These are phyloP conservation scores for Damaliscus lunatus DNA, from an alignment of 2,113 vertebrate genomes.

Conservation along the genomic window DNA sequence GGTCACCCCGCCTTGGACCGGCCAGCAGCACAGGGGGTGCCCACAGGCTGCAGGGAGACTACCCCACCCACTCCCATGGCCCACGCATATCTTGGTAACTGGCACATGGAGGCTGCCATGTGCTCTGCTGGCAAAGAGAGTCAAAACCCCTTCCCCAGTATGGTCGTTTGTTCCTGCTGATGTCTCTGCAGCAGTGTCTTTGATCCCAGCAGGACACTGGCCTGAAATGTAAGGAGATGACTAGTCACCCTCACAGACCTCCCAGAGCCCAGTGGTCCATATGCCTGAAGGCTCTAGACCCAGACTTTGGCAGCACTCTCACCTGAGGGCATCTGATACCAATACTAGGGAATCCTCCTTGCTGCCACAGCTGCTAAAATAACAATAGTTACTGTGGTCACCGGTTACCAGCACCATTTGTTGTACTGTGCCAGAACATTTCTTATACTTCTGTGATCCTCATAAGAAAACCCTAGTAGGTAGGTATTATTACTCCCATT, in stretches of 20 bases:
- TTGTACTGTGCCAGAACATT: not conserved
- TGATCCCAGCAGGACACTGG: not conserved
- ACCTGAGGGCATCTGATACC: not conserved
- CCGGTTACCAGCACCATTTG: not conserved
- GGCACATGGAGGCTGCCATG: conserved; percentile 7
- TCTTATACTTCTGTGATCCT: not conserved
- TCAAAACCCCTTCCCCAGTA: not conserved
- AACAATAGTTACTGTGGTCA: not conserved
- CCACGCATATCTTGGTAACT: not conserved
- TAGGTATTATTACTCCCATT: not conserved
- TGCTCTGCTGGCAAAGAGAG: not conserved
- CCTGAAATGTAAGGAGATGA: not conserved
- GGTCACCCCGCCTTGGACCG: not conserved
- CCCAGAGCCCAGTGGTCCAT: not conserved
- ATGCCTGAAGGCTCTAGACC: not conserved
- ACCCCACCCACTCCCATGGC: not conserved
- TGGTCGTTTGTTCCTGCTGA: conserved; percentile 45
- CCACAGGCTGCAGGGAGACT: not conserved
- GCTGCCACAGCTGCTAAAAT: not conserved
- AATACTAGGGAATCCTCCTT: not conserved
- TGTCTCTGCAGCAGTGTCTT: not conserved
- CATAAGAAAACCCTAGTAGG: not conserved
- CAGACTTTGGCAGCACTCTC: not conserved
- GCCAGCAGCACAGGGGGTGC: not conserved
- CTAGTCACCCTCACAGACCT: not conserved